Percentiles rank a stretch among this genome's conserved stretches.
Conservation (phyloP, 92 coral and sea anemone genomes). For the Diadumene lineata region DNA sequence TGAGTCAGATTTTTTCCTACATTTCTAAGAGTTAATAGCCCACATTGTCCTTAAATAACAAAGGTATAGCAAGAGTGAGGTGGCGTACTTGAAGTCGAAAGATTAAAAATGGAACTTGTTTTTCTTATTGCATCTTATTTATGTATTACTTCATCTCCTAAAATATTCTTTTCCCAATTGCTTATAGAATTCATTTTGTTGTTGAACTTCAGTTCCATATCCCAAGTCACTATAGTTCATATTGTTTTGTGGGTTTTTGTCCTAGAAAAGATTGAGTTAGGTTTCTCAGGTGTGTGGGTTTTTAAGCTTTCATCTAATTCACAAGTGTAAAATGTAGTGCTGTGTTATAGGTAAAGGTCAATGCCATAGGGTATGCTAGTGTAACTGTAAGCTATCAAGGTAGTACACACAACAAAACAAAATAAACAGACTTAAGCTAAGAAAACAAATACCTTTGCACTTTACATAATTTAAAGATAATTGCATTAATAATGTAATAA, state of each 20-base stretch:
- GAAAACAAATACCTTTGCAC: no score
- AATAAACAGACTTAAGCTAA: no score
- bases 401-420: no score
- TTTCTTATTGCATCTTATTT: not conserved
- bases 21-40: slow-evolving; percentile 1
- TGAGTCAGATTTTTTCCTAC: slow-evolving; percentile 5
- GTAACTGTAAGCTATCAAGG: no score
- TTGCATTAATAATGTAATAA: no score
- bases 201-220: not conserved
- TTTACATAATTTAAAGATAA: no score
- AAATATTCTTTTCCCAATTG: not conserved
- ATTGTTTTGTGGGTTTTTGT: not conserved
- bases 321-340: not conserved
- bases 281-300: not conserved
- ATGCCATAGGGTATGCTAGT: no score
- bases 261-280: not conserved
- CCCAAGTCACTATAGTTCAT: not conserved
- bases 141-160: not conserved
- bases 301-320: not conserved
- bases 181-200: not conserved
- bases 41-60: slow-evolving; percentile 1
- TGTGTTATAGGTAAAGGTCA: not conserved
- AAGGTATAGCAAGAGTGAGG: not conserved
- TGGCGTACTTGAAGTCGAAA: not conserved
- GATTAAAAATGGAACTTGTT: slow-evolving; percentile 2